Percentiles rank a stretch among this genome's conserved stretches.
These are phyloP conservation scores for Notoglanidium macrostoma DNA, from an alignment of 2,797 vertebrate species.

Conservation along the genomic window DNA sequence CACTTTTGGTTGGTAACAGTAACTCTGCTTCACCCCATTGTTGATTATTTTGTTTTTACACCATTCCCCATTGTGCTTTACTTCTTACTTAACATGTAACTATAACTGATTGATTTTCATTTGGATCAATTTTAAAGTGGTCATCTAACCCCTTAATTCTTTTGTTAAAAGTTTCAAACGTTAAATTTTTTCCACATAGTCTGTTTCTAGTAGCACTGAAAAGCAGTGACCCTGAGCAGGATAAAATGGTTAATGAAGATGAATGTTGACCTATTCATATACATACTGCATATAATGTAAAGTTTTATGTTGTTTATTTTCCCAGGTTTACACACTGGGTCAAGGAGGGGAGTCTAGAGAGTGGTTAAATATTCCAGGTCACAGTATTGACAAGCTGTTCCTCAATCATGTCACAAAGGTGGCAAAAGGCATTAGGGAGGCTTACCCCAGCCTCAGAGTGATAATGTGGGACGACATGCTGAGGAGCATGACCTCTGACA, in stretches of 20 bases:
- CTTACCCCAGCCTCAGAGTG: constrained; percentile 76
- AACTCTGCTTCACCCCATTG: neutral
- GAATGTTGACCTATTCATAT: neutral
- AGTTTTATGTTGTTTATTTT: neutral
- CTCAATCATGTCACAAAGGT: constrained; percentile 85
- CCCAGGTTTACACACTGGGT: constrained; percentile 90
- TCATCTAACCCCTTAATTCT: neutral
- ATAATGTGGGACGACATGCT: constrained; percentile 98
- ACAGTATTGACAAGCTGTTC: constrained; percentile 81
- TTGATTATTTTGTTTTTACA: neutral
- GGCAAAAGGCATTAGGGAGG: constrained; percentile 73
- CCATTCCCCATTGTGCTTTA: neutral
- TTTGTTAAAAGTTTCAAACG: neutral
- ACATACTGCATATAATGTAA: neutral
- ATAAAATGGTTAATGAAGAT: neutral
- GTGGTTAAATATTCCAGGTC: constrained; percentile 77
- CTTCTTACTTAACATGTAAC: neutral
- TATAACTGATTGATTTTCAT: neutral
- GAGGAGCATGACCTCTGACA: constrained; percentile 79
- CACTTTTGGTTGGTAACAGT: neutral
- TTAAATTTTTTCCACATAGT: neutral
- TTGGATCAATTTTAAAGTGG: too few relatives aligned
- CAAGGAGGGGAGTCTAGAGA: constrained; percentile 86
- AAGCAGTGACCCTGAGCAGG: neutral
- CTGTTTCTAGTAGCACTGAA: neutral